Conservation (phyloP, 2,113 vertebrate species). For the Trematocara marginatum region DNA sequence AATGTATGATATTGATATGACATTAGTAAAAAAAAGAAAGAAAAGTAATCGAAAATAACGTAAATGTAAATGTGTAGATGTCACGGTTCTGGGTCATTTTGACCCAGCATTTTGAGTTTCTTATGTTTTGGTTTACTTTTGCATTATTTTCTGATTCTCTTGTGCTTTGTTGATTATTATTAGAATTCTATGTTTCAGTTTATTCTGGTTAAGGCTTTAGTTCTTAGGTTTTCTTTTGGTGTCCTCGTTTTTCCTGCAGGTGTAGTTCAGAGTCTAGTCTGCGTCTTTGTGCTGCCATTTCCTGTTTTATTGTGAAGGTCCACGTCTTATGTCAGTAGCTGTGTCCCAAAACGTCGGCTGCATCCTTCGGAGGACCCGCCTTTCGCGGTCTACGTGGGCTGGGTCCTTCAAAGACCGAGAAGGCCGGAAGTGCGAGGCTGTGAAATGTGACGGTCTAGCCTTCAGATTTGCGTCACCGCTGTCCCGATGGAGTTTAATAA, state of each 20-base stretch:
- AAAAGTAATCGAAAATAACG: background rate
- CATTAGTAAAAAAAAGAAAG: background rate
- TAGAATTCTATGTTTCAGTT: background rate
- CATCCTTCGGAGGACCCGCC: too few species aligned
- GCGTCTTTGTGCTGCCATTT: background rate
- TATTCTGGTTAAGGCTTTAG: background rate
- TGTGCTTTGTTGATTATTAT: background rate
- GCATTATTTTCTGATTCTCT: background rate
- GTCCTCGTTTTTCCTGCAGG: background rate
- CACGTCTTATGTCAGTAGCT: background rate
- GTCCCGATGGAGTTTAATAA: too few species aligned
- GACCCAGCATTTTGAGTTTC: background rate
- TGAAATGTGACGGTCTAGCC: too few species aligned
- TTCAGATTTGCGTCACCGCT: too few species aligned
- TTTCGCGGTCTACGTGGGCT: too few species aligned
- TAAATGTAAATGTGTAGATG: background rate
- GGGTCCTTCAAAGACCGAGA: too few species aligned
- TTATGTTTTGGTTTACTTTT: background rate
- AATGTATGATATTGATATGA: background rate
- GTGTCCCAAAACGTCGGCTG: too few species aligned
- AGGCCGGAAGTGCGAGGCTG: too few species aligned
- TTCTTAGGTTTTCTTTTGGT: background rate
- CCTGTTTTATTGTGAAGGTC: background rate
- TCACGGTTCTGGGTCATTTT: background rate
- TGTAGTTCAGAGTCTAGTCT: background rate